phyloP scores from a whole-genome alignment of 2,113 vertebrate genomes.

The Delphinapterus leucas region DNA sequence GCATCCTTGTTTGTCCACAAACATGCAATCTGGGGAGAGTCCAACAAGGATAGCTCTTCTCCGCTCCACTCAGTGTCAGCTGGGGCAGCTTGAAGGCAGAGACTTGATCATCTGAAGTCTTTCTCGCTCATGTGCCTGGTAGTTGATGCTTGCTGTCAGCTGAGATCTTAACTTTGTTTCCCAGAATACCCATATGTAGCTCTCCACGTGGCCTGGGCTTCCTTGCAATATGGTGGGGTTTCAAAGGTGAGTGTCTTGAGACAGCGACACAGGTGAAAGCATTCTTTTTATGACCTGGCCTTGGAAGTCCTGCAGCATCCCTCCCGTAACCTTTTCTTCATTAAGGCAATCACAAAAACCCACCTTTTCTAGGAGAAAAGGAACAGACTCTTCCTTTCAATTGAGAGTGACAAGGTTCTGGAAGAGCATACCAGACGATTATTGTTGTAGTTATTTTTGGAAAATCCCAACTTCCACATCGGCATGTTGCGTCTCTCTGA shows the following conservation, averaged over 20 bases:
- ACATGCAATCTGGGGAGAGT: rapidly evolving
- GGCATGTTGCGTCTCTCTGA: not conserved
- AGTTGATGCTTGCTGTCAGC: not conserved
- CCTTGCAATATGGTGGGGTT: rapidly evolving
- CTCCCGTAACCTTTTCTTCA: not conserved
- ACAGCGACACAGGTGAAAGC: not conserved
- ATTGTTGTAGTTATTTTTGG: not conserved
- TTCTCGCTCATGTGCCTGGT: too few relatives aligned
- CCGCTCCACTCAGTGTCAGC: not conserved
- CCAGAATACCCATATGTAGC: not conserved
- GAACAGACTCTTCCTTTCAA: not conserved
- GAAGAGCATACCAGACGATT: not conserved
- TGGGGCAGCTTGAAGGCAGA: not conserved
- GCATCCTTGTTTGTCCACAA: not conserved
- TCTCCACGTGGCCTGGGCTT: not conserved
- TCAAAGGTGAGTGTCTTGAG: not conserved
- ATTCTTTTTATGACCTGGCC: too few relatives aligned
- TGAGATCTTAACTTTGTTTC: not conserved
- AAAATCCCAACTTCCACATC: not conserved
- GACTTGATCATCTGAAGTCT: not conserved
- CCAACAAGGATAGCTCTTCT: rapidly evolving
- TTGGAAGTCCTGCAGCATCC: not conserved
- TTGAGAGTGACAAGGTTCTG: not conserved
- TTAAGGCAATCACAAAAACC: not conserved
- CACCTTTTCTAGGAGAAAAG: not conserved